Evolutionary conservation across 2,888 invertebrate genomes (phyloP).

Genomic region (Lasiommata megera): DNA sequence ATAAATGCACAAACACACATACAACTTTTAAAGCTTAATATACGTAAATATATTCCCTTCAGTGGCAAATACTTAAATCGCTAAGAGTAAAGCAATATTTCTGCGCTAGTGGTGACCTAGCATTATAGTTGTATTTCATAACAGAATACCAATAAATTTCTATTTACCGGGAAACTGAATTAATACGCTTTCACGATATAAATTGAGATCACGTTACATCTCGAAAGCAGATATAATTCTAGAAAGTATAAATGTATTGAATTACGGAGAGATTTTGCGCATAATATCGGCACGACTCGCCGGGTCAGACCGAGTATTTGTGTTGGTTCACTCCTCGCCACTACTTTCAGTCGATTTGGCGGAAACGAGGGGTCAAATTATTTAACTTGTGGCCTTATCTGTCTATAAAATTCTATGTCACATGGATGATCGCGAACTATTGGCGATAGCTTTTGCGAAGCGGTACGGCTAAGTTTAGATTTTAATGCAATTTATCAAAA

Average conservation of each 20-base stretch:
- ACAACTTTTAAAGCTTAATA: no score
- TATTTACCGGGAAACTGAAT: neutral
- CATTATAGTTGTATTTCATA: neutral
- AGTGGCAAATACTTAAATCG: no score
- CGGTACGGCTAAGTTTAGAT: no score
- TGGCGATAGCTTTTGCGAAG: no score
- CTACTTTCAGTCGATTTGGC: neutral
- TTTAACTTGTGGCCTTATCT: neutral
- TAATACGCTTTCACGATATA: conserved; percentile 4
- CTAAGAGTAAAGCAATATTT: no score
- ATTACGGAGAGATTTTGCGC: neutral
- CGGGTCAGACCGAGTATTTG: neutral
- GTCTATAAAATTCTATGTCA: neutral
- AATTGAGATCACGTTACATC: conserved; percentile 18
- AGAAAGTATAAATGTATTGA: conserved; percentile 8
- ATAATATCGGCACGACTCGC: neutral
- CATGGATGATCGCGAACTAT: neutral
- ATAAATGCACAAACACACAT: no score
- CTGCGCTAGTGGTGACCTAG: no score
- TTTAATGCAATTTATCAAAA: no score
- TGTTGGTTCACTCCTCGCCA: neutral
- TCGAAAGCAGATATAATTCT: conserved; percentile 16
- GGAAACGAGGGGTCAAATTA: neutral
- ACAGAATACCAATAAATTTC: neutral
- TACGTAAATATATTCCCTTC: no score